phyloP scores from a whole-genome alignment of 1,140 invertebrate genomes.

The Leptoteleia sp. region DNA sequence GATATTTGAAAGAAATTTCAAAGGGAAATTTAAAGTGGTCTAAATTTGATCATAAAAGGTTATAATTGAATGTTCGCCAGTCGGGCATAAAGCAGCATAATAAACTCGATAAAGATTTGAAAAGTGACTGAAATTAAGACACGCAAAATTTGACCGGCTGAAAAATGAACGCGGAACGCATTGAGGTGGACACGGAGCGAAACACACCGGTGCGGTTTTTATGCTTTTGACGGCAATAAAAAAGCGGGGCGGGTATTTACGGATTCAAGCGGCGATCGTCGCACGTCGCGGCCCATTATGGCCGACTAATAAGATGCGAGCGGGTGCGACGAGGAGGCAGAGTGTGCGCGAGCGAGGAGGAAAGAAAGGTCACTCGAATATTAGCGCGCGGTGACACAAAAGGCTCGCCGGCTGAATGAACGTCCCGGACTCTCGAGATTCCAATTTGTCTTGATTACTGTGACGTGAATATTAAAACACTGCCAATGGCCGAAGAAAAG shows the following conservation, averaged over 20 bases:
- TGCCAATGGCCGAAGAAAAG: slow-evolving; percentile 34
- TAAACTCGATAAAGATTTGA: not conserved
- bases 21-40: too few relatives aligned
- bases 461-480: slow-evolving; percentile 67
- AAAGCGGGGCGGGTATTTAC: slow-evolving; percentile 58
- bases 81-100: too few relatives aligned
- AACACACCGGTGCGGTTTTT: slow-evolving; percentile 48
- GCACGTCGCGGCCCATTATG: slow-evolving; percentile 66
- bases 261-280: slow-evolving; percentile 65
- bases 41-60: too few relatives aligned
- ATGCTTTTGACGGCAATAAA: slow-evolving; percentile 53
- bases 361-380: slow-evolving; percentile 42
- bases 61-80: too few relatives aligned
- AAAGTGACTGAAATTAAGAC: slow-evolving; percentile 24
- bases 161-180: slow-evolving; percentile 47
- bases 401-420: slow-evolving; percentile 57
- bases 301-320: slow-evolving; percentile 58
- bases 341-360: not conserved
- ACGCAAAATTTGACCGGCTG: slow-evolving; percentile 40
- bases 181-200: slow-evolving; percentile 31
- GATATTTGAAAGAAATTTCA: too few relatives aligned
- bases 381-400: slow-evolving; percentile 58
- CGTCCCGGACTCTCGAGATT: slow-evolving; percentile 57
- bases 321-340: too few relatives aligned
- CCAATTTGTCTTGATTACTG: slow-evolving; percentile 68